phyloP scores from a whole-genome alignment of 2,113 vertebrate species.

The Percopsis transmontana region DNA sequence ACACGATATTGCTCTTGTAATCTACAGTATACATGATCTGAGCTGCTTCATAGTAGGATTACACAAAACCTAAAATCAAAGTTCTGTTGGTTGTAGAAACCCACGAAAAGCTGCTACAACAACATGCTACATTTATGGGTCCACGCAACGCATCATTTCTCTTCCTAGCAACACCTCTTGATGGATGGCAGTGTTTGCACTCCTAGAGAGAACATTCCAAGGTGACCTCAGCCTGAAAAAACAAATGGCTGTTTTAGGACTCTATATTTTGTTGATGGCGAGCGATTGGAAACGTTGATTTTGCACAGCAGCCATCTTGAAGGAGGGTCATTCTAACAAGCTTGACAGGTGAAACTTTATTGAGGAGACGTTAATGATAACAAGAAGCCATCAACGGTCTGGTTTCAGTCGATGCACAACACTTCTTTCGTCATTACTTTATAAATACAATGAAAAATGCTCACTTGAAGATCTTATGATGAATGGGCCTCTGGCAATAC shows the following conservation, averaged over 20 bases:
- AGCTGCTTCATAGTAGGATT: slow-evolving; percentile 14
- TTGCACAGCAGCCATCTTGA: slow-evolving; percentile 2
- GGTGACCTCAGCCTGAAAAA: slow-evolving; percentile 51
- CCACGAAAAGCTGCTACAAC: slow-evolving; percentile 22
- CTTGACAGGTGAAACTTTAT: slow-evolving; percentile 12
- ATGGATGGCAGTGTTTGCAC: slow-evolving; percentile 52
- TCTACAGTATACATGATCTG: too few relatives aligned
- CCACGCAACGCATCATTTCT: slow-evolving; percentile 43
- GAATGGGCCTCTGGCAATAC: background rate
- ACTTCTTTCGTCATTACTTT: background rate
- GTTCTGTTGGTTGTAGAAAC: slow-evolving; percentile 27
- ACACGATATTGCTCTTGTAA: too few relatives aligned
- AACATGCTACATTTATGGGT: slow-evolving; percentile 59
- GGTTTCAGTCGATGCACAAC: background rate
- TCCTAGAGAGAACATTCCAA: slow-evolving; percentile 48
- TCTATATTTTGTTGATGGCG: slow-evolving; percentile 38
- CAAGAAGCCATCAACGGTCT: background rate
- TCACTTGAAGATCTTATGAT: background rate
- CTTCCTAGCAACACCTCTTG: slow-evolving; percentile 51
- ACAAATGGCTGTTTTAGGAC: slow-evolving; percentile 36
- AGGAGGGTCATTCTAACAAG: slow-evolving; percentile 37
- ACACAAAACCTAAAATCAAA: slow-evolving; percentile 42
- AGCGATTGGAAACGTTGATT: slow-evolving; percentile 19
- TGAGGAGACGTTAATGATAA: background rate
- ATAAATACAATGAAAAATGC: background rate